Evolutionary conservation across 2,113 vertebrate genomes (phyloP), one percentile per base, ranked within the genome.

Genomic region (Triplophysa dalaica): DNA sequence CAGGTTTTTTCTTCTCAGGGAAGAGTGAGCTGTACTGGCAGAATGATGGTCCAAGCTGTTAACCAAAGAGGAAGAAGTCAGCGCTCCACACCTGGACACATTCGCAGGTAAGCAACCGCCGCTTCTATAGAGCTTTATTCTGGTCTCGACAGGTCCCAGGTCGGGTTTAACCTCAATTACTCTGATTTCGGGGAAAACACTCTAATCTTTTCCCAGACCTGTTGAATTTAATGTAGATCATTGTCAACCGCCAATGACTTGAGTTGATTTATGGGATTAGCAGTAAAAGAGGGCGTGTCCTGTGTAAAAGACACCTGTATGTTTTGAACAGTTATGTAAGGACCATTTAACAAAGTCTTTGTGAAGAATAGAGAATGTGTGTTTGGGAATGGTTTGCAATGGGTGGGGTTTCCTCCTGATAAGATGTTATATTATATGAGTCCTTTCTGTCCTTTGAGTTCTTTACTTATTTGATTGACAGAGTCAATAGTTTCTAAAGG

Each of bases 21-120:
- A 78, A 92, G 96, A 75, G 77, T 93, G 81, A 99, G 97, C 83
- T 99, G 98, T 85, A 99, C 98, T 0, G 97, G 97, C 75, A 92
- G 98, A 89, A 94, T 99, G 87, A 99, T 99, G 98, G 97, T 99
- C 2, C 98, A 99, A 88, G 97, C 98, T 12, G 96, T 98, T 81
- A 98, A 97, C 94, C 98, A 97, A 81, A 94, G 98, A 87, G 98
- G 98, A 21, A 94, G 97, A 63, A 97, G 95, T 85, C 93, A 94
- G 2, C 94, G 96, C 75, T 92, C 95, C 2, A 86, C 96, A 48
- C 94, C 96, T 1, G 94, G 93, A 86, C 97, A 98, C 65, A 89
- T 91, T 83, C 95, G 98, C 95, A 97, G 98, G 98, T 99, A 93
- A 78, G 76, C n/a, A 66, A 54, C 17, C 70, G 11, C 13, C 10